A percentile compares a stretch with the other conserved stretches of the same genome.
These are phyloP conservation scores for Sanderia malayensis DNA, from an alignment of 30 jellyfish, hydroid and myxozoan species.

Conservation along the genomic window DNA sequence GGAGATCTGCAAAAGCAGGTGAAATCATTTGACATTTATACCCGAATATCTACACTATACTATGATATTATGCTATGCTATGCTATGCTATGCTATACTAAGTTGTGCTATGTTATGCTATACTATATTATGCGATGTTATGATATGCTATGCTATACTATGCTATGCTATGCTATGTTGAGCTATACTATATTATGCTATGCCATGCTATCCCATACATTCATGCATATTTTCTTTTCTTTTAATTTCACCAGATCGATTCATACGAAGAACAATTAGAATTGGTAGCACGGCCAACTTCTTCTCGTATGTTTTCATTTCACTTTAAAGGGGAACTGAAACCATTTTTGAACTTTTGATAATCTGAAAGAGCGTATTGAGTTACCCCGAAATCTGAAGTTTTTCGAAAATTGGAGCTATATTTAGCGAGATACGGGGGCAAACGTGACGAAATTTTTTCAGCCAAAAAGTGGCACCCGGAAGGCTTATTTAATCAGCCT, in stretches of 20 bases:
- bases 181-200: conserved; percentile 12
- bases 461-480: no score
- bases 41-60: background rate
- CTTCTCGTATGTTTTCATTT: conserved; percentile 60
- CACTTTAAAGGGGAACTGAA: no score
- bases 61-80: conserved; percentile 13
- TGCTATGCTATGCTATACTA: conserved; percentile 21
- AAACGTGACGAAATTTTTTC: no score
- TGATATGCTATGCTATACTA: conserved; percentile 21
- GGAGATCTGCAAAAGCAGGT: conserved; percentile 77
- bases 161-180: conserved; percentile 30
- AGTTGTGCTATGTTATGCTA: conserved; percentile 15
- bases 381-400: no score
- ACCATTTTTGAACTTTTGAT: no score
- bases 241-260: conserved; percentile 38
- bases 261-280: conserved; percentile 63
- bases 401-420: no score
- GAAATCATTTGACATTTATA: background rate
- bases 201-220: conserved; percentile 3
- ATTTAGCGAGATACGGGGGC: no score
- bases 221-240: background rate
- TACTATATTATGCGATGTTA: conserved; percentile 16
- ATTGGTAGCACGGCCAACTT: conserved; percentile 40
- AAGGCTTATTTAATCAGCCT: no score
- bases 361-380: no score